Evolutionary conservation across 2,113 vertebrate genomes (phyloP).

Genomic region (human): GRCh38 chr2:56004501-56005000

Average conservation of each 20-base stretch:
- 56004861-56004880: neutral
- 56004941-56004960: neutral
- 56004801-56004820: neutral
- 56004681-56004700: neutral
- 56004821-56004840: neutral
- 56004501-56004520: neutral
- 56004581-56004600: neutral
- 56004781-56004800: neutral
- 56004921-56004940: slow-evolving; percentile 35
- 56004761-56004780: neutral
- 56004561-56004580: neutral
- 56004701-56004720: neutral
- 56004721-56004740: neutral
- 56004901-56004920: neutral
- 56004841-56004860: neutral
- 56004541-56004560: neutral
- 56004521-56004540: neutral
- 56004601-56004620: slow-evolving; percentile 25
- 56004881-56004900: neutral
- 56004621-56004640: neutral
- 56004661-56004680: neutral
- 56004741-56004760: neutral
- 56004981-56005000: neutral
- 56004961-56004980: neutral
- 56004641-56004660: neutral